A percentile compares a stretch with the other conserved stretches of the same genome.
Conservation (phyloP, 37 sponge, comb jelly and placozoan species). For the Aphrocallistes beatrix region DNA sequence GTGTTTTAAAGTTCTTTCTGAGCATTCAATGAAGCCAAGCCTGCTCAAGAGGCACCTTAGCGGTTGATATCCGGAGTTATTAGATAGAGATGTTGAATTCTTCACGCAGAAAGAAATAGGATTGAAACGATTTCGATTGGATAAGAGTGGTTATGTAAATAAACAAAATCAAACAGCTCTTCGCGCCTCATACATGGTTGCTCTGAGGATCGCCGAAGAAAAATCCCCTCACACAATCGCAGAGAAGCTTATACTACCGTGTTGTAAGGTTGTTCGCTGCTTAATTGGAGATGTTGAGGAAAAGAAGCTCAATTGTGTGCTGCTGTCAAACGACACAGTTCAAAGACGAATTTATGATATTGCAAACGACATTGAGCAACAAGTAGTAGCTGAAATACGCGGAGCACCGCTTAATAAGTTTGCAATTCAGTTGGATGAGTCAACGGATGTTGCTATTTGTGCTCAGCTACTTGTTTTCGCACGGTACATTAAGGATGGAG, state of each 20-base stretch:
- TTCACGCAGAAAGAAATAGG: neutral
- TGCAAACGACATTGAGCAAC: neutral
- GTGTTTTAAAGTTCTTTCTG: neutral
- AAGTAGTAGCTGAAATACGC: neutral
- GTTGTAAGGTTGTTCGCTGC: neutral
- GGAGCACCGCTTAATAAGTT: neutral
- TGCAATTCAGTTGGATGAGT: neutral
- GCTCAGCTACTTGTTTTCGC: neutral
- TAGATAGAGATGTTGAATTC: neutral
- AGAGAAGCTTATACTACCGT: neutral
- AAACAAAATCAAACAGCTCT: neutral
- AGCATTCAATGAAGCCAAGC: neutral
- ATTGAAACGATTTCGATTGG: neutral
- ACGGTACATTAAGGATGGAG: neutral
- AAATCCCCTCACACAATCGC: neutral
- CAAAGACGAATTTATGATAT: neutral
- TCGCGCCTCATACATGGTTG: neutral
- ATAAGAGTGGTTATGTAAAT: neutral
- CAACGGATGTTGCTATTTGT: too few relatives aligned
- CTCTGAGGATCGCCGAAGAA: neutral
- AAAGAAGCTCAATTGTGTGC: neutral
- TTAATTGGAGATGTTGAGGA: neutral
- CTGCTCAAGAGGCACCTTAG: neutral
- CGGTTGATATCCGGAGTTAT: neutral
- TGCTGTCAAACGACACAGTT: neutral